These are phyloP conservation scores for Balanococcus diminutus DNA, from an alignment of 2,888 invertebrate species.

Conservation along the genomic window DNA sequence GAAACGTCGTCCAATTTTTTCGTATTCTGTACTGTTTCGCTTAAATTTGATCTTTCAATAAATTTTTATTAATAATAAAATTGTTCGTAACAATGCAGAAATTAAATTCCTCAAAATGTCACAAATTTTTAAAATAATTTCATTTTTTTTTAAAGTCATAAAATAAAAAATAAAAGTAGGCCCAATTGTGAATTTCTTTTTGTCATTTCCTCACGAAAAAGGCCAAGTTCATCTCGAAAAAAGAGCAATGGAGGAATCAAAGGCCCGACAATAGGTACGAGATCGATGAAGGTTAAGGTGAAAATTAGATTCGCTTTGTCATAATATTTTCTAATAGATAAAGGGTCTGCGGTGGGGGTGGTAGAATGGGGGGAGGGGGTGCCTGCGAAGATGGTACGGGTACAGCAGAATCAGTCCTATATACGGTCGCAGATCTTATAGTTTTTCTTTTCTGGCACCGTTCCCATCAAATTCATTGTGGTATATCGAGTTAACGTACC, in stretches of 20 bases:
- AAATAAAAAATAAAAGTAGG: too few species aligned
- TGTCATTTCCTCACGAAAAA: too few species aligned
- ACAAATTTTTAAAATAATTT: too few species aligned
- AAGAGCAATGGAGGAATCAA: background rate
- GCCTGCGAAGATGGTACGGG: background rate
- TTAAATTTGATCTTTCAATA: too few species aligned
- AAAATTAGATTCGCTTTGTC: background rate
- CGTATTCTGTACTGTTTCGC: too few species aligned
- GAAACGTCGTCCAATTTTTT: too few species aligned
- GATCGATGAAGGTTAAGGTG: background rate
- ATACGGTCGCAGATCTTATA: background rate
- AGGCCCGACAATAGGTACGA: background rate
- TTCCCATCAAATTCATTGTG: conserved; percentile 6
- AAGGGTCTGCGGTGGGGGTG: background rate
- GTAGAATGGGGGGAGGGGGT: background rate
- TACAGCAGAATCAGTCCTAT: background rate
- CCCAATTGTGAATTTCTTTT: too few species aligned
- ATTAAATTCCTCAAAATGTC: too few species aligned
- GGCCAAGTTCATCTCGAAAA: background rate
- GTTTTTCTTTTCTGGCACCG: background rate
- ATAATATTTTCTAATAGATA: background rate
- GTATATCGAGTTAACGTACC: conserved; percentile 7
- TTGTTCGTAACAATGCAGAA: too few species aligned
- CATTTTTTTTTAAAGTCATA: too few species aligned
- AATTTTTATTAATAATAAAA: too few species aligned